phyloP scores from a whole-genome alignment of 2,797 vertebrate species.

The Alca torda region DNA sequence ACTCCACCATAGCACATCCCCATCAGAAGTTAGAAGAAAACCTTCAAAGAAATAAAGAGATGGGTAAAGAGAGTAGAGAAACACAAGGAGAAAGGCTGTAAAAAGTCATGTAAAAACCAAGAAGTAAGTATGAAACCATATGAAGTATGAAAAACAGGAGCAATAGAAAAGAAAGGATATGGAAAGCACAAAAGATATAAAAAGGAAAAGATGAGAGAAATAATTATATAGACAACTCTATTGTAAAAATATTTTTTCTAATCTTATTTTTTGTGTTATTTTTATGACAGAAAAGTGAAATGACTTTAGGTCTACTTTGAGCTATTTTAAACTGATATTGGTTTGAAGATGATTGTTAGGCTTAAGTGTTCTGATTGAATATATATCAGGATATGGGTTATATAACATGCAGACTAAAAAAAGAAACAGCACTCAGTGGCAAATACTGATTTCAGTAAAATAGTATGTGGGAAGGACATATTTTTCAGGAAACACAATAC shows the following conservation, averaged over 20 bases:
- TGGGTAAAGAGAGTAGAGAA: neutral
- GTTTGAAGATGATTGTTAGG: neutral
- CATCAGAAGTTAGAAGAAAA: neutral
- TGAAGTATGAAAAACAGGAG: neutral
- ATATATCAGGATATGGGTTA: neutral
- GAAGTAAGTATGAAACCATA: neutral
- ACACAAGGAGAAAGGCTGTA: neutral
- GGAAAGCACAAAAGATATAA: neutral
- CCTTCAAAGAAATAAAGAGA: neutral
- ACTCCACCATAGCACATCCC: neutral
- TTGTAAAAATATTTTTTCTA: neutral
- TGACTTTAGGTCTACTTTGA: neutral
- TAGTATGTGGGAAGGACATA: neutral
- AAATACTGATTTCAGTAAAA: conserved; percentile 24
- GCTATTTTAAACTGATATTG: neutral
- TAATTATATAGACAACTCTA: neutral
- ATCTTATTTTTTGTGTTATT: neutral
- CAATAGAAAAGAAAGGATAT: neutral
- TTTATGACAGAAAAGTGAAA: neutral
- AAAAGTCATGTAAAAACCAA: neutral
- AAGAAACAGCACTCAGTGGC: neutral
- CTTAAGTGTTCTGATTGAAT: neutral
- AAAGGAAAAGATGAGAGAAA: neutral
- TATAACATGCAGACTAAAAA: neutral
- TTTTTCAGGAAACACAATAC: neutral